Evolutionary conservation across 2,888 invertebrate genomes (phyloP), one percentile per base, ranked within the genome.

Genomic region (Netelia melanura): DNA sequence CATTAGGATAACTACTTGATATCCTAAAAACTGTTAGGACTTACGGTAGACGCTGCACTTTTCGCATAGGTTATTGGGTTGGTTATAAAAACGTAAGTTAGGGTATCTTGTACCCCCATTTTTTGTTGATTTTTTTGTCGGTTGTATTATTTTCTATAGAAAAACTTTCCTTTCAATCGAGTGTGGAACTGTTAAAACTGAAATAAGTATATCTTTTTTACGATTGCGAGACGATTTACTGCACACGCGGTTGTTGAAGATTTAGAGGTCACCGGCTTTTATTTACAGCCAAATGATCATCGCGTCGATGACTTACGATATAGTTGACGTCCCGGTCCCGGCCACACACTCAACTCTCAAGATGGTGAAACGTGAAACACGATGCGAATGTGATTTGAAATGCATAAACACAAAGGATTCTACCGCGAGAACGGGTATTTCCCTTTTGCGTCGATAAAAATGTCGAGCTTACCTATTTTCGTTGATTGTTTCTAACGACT

Each of bases 61-160:
- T 91, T 91, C n/a, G 87, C 89, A 21, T 88, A 84, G 52, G 85
- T 88, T 43, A 92, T 68, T 8, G 90, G 92, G 85, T 91, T 91
- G 14, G 89, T 88, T 67, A 91, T 90, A 61, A 92, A 77, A 43
- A 86, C 75, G 67, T 91, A 92, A 87, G 84, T 89, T 3, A 91
- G 3, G 9, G 88, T 81, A 43, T 91, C 91, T 71, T 89, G 87
- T 1, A 91, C 56, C 54, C 90, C 89, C 90, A 90, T 91, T 71
- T 84, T 87, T 64, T 17, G 56, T 38, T 71, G 11, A 17, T 64
- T 72, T 70, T 14, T 43, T 43, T 8, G 14, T 43, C 25, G 5
- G 14, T 62, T 23, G 25, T 25, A 30, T 3, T 10, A 23, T 68
- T 38, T 17, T 68, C 17, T 68, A 21, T 23, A 10, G 8, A 23